Evolutionary conservation across 2,113 vertebrate species (phyloP), one percentile per base, ranked within the genome.

Genomic region (Danionella cerebrum): DNA sequence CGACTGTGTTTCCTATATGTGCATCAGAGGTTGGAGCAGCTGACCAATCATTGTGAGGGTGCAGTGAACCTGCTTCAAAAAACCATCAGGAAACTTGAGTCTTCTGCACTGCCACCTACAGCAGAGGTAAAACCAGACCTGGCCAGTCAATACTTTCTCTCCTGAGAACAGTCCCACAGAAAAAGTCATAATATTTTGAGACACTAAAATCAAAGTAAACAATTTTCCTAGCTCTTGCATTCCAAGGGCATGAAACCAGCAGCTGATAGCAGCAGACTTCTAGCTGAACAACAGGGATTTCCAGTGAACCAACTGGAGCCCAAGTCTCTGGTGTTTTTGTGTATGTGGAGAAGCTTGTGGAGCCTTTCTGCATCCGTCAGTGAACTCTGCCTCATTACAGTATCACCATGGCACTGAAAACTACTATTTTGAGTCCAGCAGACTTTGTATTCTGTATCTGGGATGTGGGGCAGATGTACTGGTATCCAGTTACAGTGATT

Each of bases 21-120:
- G n/a, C n/a, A n/a, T 69, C 73, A 98, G 96, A 89, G 90, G 36
- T 78, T 94, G 78, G 93, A 98, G 79, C 86, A 87, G 70, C 78
- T 98, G 66, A 83, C 81, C 38, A 82, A 75, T 60, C 86, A 82
- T 70, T 98, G 93, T 73, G 81, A 84, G 0, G 79, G 81, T 5
- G 89, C 89, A 50, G 83, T 88, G 62, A 67, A 68, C 42, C 88
- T 96, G 69, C 91, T 98, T 39, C 86, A 87, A 68, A 85, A 78
- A 55, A 87, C 87, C 69, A 90, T 96, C 41, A 67, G 80, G 60
- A 78, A 64, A 51, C 76, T 95, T 82, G 82, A 92, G 75, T 64
- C 72, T 6, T 21, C 64, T 35, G 64, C 21, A 12, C 38, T 60
- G 51, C 63, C 76, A 5, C 25, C 67, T 45, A 78, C 73, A 38